A percentile compares a stretch with the other conserved stretches of the same genome.
Evolutionary conservation across 2,113 vertebrate species (phyloP).

Genomic region (Podiceps cristatus): DNA sequence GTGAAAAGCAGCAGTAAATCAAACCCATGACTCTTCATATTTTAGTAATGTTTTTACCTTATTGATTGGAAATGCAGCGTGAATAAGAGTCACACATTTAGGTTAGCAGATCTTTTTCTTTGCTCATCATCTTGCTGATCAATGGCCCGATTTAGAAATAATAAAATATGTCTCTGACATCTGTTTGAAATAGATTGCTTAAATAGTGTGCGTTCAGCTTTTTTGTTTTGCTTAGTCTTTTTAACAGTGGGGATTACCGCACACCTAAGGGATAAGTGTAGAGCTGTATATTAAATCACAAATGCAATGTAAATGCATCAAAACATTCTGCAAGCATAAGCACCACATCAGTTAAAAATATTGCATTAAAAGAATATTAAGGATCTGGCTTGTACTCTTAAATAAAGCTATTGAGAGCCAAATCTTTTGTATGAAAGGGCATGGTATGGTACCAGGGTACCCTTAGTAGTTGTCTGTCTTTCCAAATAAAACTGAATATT

Average conservation of each 20-base stretch:
- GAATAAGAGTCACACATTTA: slow-evolving; percentile 42
- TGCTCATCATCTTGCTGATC: slow-evolving; percentile 52
- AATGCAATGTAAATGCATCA: slow-evolving; percentile 31
- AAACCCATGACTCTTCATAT: slow-evolving; percentile 43
- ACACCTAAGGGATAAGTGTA: slow-evolving; percentile 24
- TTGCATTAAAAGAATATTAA: not conserved
- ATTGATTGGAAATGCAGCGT: slow-evolving; percentile 52
- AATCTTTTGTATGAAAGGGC: not conserved
- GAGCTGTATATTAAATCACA: slow-evolving; percentile 37
- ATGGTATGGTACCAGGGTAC: not conserved
- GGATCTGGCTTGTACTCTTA: not conserved
- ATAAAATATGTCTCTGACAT: slow-evolving; percentile 53
- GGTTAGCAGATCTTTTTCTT: slow-evolving; percentile 45
- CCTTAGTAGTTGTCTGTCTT: not conserved
- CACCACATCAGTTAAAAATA: slow-evolving; percentile 12
- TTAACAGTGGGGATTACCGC: slow-evolving; percentile 5
- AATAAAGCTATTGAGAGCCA: not conserved
- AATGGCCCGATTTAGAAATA: slow-evolving; percentile 65
- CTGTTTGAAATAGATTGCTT: slow-evolving; percentile 60
- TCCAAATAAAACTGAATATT: not conserved
- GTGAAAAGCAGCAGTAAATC: slow-evolving; percentile 38
- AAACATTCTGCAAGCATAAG: slow-evolving; percentile 40
- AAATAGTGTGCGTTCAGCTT: slow-evolving; percentile 48
- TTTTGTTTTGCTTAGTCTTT: slow-evolving; percentile 33
- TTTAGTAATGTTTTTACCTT: slow-evolving; percentile 54